Evolutionary conservation across 2,113 vertebrate species (phyloP).

Genomic region (Ophiodon elongatus): DNA sequence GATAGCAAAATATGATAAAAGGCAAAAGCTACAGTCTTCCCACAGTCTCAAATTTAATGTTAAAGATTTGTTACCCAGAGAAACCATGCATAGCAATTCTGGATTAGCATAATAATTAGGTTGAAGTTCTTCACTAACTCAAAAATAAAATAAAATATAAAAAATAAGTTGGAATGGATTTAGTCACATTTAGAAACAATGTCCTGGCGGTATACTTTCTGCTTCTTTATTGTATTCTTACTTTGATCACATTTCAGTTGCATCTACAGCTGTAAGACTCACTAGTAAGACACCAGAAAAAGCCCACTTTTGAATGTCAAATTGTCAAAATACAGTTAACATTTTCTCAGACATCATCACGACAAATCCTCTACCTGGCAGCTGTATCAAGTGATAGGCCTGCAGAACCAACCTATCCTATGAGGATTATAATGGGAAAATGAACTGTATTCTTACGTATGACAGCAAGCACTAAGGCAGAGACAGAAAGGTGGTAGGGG

Average conservation of each 20-base stretch:
- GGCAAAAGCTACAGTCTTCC: constrained; percentile 16
- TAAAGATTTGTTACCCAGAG: constrained; percentile 24
- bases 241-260: background rate
- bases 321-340: constrained; percentile 38
- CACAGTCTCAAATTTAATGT: constrained; percentile 28
- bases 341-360: constrained; percentile 17
- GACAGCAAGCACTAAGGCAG: constrained; percentile 24
- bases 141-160: background rate
- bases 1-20: constrained; percentile 64
- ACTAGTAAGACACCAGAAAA: background rate
- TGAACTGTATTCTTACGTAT: constrained; percentile 54
- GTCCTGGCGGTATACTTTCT: background rate
- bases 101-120: constrained; percentile 26
- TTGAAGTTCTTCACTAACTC: constrained; percentile 10
- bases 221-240: background rate
- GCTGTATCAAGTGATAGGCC: constrained; percentile 60
- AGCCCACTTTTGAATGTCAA: background rate
- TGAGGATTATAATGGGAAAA: constrained; percentile 69
- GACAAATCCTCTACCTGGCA: constrained; percentile 50
- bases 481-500: background rate
- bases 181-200: background rate
- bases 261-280: constrained; percentile 9
- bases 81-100: background rate
- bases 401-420: constrained; percentile 42
- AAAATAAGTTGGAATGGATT: constrained; percentile 11